These are phyloP conservation scores for Apodemus sylvaticus DNA, from an alignment of 2,113 vertebrate genomes.

Conservation along the genomic window DNA sequence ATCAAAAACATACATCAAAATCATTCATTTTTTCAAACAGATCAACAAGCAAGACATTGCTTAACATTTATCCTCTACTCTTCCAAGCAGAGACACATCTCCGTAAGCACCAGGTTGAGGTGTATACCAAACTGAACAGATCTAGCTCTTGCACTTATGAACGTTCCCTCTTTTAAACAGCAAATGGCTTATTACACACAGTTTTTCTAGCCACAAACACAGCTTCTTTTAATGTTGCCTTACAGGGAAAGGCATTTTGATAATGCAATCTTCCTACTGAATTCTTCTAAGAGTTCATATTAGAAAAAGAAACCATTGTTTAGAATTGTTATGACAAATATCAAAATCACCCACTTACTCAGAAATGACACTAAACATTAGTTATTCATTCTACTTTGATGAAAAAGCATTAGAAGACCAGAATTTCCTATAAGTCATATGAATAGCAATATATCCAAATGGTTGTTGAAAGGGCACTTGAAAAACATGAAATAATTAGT, in stretches of 20 bases:
- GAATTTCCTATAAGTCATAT: not conserved
- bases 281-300: not conserved
- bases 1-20: not conserved
- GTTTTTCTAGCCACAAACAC: slow-evolving; percentile 11
- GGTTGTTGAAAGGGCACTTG: not conserved
- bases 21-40: slow-evolving; percentile 13
- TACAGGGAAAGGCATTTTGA: slow-evolving; percentile 27
- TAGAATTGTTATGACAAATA: slow-evolving; percentile 26
- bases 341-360: slow-evolving; percentile 43
- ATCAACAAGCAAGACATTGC: not conserved
- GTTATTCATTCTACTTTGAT: slow-evolving; percentile 35
- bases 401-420: not conserved
- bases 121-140: no score
- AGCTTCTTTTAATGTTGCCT: not conserved
- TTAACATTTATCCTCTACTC: not conserved
- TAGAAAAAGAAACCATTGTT: slow-evolving; percentile 58
- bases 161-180: not conserved
- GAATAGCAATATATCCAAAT: not conserved
- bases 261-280: slow-evolving; percentile 54
- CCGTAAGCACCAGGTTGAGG: not conserved
- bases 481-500: not conserved
- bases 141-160: not conserved
- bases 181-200: not conserved
- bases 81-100: not conserved
- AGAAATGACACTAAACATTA: slow-evolving; percentile 10